Percentiles rank a stretch among this genome's conserved stretches.
Conservation (phyloP, 2,888 invertebrate genomes). For the Xanthia togata region DNA sequence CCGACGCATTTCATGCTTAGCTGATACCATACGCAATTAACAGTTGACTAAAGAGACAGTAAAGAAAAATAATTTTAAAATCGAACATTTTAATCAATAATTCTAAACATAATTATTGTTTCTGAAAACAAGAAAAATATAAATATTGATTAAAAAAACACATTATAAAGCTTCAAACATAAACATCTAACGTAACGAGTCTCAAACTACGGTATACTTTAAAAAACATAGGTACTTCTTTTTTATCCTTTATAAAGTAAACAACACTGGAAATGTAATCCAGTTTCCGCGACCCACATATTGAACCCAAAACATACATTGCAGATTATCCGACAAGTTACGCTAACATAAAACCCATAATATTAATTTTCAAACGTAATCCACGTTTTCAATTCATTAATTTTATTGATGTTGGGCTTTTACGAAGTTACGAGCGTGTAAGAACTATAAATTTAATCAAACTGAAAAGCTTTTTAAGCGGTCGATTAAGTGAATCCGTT, state of each 20-base stretch:
- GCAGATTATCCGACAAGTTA: conserved; percentile 39
- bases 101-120: neutral
- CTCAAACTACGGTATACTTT: neutral
- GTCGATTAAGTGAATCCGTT: conserved; percentile 40
- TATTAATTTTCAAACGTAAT: conserved; percentile 62
- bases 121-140: neutral
- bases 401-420: conserved; percentile 60
- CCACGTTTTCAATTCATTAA: conserved; percentile 62
- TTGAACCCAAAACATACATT: conserved; percentile 24
- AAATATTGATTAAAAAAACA: neutral
- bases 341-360: conserved; percentile 35
- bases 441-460: conserved; percentile 63
- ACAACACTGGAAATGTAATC: conserved; percentile 8
- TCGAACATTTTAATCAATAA: neutral
- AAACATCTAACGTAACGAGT: neutral
- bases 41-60: conserved; percentile 10
- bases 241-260: neutral
- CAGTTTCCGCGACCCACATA: neutral
- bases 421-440: conserved; percentile 46
- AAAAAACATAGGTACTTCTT: neutral
- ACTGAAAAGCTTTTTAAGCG: conserved; percentile 47
- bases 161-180: neutral
- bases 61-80: neutral
- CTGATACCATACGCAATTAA: conserved; percentile 45
- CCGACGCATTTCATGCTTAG: conserved; percentile 45